phyloP scores from a whole-genome alignment of 2,888 invertebrate species.

The Corbicula japonica region DNA sequence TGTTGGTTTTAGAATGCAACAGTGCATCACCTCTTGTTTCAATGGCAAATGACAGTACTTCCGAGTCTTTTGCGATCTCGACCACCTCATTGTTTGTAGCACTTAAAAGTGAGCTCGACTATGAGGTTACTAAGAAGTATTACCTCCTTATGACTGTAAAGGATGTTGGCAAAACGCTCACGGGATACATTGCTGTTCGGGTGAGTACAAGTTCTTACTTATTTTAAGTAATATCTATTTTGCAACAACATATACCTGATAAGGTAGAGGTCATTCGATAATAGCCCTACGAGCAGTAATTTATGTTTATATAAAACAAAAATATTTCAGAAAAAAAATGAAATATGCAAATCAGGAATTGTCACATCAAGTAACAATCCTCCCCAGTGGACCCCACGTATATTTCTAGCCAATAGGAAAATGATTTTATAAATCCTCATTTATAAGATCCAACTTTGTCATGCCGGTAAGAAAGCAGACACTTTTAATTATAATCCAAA shows the following conservation, averaged over 20 bases:
- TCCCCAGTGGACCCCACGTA: too few relatives aligned
- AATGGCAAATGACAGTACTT: slow-evolving; percentile 46
- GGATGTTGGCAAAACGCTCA: slow-evolving; percentile 67
- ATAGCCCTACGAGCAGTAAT: too few relatives aligned
- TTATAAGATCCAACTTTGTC: too few relatives aligned
- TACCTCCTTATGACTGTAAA: slow-evolving; percentile 70
- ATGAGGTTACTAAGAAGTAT: slow-evolving; percentile 72
- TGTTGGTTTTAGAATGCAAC: slow-evolving; percentile 52
- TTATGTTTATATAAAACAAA: too few relatives aligned
- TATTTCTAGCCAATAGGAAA: too few relatives aligned
- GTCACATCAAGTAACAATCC: too few relatives aligned
- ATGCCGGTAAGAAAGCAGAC: too few relatives aligned
- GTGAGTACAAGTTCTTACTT: slow-evolving; percentile 47
- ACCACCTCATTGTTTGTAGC: slow-evolving; percentile 68
- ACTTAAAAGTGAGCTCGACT: slow-evolving; percentile 73
- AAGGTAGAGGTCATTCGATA: too few relatives aligned
- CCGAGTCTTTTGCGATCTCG: slow-evolving; percentile 67
- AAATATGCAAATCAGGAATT: too few relatives aligned
- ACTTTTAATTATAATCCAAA: too few relatives aligned
- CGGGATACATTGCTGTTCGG: slow-evolving; percentile 75
- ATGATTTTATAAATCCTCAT: too few relatives aligned
- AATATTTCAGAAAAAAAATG: too few relatives aligned
- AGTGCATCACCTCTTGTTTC: slow-evolving; percentile 24
- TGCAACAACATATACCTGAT: neutral
- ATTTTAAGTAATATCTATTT: neutral